Base-by-base conservation (phyloP, 2,888 invertebrate genomes). In the Caenorhabditis macrosperma region DNA sequence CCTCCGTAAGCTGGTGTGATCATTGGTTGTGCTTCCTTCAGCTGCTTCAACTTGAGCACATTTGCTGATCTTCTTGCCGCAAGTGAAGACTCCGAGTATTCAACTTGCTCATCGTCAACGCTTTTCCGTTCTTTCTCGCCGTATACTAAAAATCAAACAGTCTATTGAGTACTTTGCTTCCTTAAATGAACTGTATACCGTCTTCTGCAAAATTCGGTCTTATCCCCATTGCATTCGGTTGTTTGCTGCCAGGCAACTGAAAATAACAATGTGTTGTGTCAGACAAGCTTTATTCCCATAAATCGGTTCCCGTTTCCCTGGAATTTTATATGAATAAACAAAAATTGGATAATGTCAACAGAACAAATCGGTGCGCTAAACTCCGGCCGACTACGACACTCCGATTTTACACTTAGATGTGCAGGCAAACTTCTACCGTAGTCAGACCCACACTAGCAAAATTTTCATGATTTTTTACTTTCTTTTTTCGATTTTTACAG, bases 181-280 rank as follows among this genome's bases (percentile, higher is more conserved):
- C n/a, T n/a, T n/a, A n/a, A 22, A 59, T 55, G 0, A 9, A 52
- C 50, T n/a, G 12, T 15, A 33, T 59, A 88, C 88, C 87, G 61
- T 89, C 88, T 67, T 89, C 88, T 1, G 89, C 89, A 55, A 89
- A 89, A 57, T 85, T 86, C 22, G 89, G 89, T 20, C 89, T 78
- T 48, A 88, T 76, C 44, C 80, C 80, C 80, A 80, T 80, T 44
- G 52, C 54, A 71, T 66, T 17, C 60, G 64, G 46, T 46, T n/a
- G 10, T 57, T 52, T 52, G 5, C 1, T n/a, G 28, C 33, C 4
- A 9, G 10, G 26, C n/a, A 46, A 26, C 71, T 72, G 33, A 46
- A 63, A 61, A 69, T 28, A 46, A 44, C n/a, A n/a, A n/a, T n/a
- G n/a, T n/a, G n/a, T n/a, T n/a, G n/a, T n/a, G n/a, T n/a, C n/a